A percentile compares a stretch with the other conserved stretches of the same genome.
These are phyloP conservation scores for Zaprionus tsacasi DNA, from an alignment of 1,140 invertebrate genomes.

Conservation along the genomic window DNA sequence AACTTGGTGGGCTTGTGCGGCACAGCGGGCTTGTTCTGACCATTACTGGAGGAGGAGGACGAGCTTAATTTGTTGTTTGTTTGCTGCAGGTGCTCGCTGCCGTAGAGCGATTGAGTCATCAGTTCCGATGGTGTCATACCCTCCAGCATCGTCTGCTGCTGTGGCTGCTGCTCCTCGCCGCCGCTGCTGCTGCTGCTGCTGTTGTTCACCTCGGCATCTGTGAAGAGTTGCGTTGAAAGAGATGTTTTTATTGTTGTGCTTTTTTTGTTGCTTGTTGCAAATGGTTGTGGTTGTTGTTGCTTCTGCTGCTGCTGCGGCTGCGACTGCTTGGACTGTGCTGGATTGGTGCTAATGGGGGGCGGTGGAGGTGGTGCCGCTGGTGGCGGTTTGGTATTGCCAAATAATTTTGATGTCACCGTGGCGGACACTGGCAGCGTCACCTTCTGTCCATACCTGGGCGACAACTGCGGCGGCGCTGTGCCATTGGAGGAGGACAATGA, in stretches of 20 bases:
- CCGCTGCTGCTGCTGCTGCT: neutral
- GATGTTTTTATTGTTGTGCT: slow-evolving; percentile 72
- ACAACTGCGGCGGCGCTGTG: slow-evolving; percentile 58
- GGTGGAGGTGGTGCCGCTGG: slow-evolving; percentile 81
- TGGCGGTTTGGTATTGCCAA: slow-evolving; percentile 69
- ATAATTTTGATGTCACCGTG: slow-evolving; percentile 28
- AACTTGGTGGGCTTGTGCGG: slow-evolving; percentile 87
- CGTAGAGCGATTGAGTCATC: slow-evolving; percentile 75
- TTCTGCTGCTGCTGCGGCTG: slow-evolving; percentile 37
- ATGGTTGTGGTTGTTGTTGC: neutral
- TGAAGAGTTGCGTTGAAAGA: slow-evolving; percentile 83
- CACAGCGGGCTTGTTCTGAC: slow-evolving; percentile 84
- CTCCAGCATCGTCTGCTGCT: neutral
- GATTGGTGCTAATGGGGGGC: slow-evolving; percentile 57
- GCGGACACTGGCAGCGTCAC: slow-evolving; percentile 14
- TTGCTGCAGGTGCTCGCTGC: slow-evolving; percentile 40
- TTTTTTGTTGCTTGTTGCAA: slow-evolving; percentile 21
- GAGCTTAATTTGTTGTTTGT: slow-evolving; percentile 84
- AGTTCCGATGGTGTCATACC: slow-evolving; percentile 43
- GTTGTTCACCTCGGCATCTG: slow-evolving; percentile 64
- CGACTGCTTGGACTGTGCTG: slow-evolving; percentile 32
- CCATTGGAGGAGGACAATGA: slow-evolving; percentile 11
- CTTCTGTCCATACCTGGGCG: slow-evolving; percentile 76
- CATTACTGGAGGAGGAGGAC: slow-evolving; percentile 56
- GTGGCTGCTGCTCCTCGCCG: neutral